phyloP scores from a whole-genome alignment of 1,140 invertebrate genomes.

The Euura lappo region DNA sequence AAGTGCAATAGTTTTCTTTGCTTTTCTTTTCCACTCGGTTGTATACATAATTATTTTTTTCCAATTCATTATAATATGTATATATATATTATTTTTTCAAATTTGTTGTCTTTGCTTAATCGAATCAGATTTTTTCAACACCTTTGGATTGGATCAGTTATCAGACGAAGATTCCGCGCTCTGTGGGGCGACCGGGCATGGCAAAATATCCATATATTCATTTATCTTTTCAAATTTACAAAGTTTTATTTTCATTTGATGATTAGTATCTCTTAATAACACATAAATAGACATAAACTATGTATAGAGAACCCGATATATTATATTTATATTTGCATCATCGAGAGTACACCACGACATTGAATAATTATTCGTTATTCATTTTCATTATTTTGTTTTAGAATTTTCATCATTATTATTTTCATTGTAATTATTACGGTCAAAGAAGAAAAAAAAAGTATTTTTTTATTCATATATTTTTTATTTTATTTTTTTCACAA shows the following conservation, averaged over 20 bases:
- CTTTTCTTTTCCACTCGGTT: slow-evolving; percentile 12
- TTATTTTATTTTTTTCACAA: not conserved
- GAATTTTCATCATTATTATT: not conserved
- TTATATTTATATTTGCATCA: slow-evolving; percentile 2
- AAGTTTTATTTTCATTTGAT: not conserved
- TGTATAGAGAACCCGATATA: not conserved
- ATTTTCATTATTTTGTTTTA: too few species aligned
- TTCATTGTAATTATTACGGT: not conserved
- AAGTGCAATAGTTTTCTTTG: slow-evolving; percentile 8
- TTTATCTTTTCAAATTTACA: not conserved
- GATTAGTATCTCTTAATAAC: not conserved
- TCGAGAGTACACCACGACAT: slow-evolving; percentile 1
- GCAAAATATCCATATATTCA: not conserved
- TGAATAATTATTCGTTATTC: not conserved
- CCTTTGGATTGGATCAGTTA: not conserved
- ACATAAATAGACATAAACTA: not conserved
- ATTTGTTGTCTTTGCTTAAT: not conserved
- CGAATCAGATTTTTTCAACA: not conserved
- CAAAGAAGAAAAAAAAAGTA: not conserved
- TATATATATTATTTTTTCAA: not conserved
- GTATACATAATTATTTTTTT: too few species aligned
- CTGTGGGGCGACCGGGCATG: not conserved
- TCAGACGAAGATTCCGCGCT: not conserved
- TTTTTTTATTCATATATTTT: too few species aligned
- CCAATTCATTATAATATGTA: not conserved